Base-by-base conservation (phyloP, 2,888 invertebrate species). In the Frankliniella fusca region DNA sequence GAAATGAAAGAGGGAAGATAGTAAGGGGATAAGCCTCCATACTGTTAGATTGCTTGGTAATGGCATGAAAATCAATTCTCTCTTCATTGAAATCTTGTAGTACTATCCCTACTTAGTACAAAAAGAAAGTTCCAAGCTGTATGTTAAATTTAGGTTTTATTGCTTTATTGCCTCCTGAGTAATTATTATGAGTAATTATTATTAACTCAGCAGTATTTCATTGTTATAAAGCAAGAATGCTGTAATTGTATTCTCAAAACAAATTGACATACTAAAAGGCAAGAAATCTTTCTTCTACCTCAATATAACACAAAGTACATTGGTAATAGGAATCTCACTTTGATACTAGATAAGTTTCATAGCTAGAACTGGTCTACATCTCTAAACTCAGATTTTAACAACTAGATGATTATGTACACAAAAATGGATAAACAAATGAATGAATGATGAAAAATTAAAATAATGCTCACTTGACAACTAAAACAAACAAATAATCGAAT, bases 371-470 rank as follows among this genome's bases (percentile, higher is more conserved):
- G 27, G 70, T 76, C 70, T 76, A 76, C 27, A 20, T 76, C 12
- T 76, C 23, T 27, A 76, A 76, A 27, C 8, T 27, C 27, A 27
- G 7, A 10, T 27, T 76, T 8, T 27, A 61, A n/a, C n/a, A 15
- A 7, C 70, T 76, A 76, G 70, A n/a, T 23, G 70, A 76, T 23
- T 76, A 76, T 76, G 27, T 76, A 76, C 70, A 76, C 12, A 27
- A 9, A 10, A 27, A 76, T 76, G 38, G 38, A 38, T 76, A 27
- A 76, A 23, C 12, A 27, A 27, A 76, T 76, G 70, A 15, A 18
- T 61, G 20, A 61, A 61, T 76, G 12, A 12, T 27, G 70, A 76
- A 27, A 27, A 76, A 76, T 76, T 76, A 76, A 27, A 76, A 76
- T 12, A 23, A 76, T 27, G 27, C 70, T 12, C 70, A 76, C 70